These are phyloP conservation scores for Crossocerus cetratus DNA, from an alignment of 2,888 invertebrate species.

Conservation along the genomic window DNA sequence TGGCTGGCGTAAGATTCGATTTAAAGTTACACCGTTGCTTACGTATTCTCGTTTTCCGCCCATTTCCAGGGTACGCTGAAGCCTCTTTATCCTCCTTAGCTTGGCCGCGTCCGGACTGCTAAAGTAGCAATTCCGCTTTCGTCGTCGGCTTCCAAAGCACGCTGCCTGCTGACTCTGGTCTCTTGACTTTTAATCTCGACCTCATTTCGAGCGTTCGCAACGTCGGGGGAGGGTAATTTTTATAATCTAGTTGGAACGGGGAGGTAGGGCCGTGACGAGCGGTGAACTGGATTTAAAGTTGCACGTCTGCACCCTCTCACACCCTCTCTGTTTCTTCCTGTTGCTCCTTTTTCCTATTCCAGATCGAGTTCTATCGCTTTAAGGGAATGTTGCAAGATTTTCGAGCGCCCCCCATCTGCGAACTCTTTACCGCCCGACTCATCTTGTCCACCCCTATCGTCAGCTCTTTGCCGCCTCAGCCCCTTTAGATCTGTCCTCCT, in stretches of 20 bases:
- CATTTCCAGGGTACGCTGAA: slow-evolving; percentile 45
- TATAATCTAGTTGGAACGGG: slow-evolving; percentile 41
- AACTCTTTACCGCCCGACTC: slow-evolving; percentile 2
- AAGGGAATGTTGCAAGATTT: slow-evolving; percentile 24
- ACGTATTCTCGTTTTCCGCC: slow-evolving; percentile 54
- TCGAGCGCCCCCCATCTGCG: not conserved
- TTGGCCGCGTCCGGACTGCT: slow-evolving; percentile 41
- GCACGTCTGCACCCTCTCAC: slow-evolving; percentile 9
- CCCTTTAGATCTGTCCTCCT: slow-evolving; percentile 22
- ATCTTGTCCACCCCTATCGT: not conserved
- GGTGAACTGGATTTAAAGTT: slow-evolving; percentile 45
- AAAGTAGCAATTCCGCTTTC: slow-evolving; percentile 50
- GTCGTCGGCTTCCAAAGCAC: slow-evolving; percentile 13
- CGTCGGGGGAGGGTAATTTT: slow-evolving; percentile 46
- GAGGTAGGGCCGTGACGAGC: slow-evolving; percentile 7
- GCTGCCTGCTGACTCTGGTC: slow-evolving; percentile 35
- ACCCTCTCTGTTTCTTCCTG: not conserved
- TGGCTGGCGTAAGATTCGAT: slow-evolving; percentile 29
- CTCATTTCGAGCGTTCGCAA: slow-evolving; percentile 29
- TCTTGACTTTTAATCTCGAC: slow-evolving; percentile 60
- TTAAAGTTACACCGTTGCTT: slow-evolving; percentile 53
- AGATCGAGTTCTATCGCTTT: slow-evolving; percentile 15
- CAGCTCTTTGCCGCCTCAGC: slow-evolving; percentile 3
- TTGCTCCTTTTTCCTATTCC: no score
- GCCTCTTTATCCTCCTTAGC: slow-evolving; percentile 53